Evolutionary conservation across 2,888 invertebrate genomes (phyloP).

Genomic region (Noctua janthina): DNA sequence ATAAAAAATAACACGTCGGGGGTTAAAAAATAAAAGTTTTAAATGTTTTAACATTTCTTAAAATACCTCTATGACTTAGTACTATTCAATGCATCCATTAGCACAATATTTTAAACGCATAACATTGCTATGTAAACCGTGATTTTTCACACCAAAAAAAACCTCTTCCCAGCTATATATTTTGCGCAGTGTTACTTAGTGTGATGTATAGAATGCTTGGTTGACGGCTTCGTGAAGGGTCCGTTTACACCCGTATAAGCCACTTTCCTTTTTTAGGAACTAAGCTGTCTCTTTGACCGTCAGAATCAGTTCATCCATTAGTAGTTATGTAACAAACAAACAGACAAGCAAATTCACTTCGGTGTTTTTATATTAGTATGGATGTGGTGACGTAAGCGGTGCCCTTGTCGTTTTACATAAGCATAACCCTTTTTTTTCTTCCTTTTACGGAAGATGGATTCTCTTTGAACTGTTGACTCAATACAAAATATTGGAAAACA

Average conservation of each 20-base stretch:
- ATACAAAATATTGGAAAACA: conserved; percentile 39
- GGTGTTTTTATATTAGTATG: not conserved
- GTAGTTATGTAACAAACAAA: not conserved
- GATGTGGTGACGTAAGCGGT: conserved; percentile 9
- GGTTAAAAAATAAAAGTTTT: not conserved
- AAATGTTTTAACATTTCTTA: not conserved
- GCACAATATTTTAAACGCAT: not conserved
- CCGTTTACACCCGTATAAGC: not conserved
- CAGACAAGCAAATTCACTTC: not conserved
- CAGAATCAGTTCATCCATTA: not conserved
- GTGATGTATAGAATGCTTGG: not conserved
- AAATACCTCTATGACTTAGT: not conserved
- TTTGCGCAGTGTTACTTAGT: not conserved
- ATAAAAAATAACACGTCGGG: too few relatives aligned
- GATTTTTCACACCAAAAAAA: not conserved
- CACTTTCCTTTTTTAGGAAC: not conserved
- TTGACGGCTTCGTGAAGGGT: not conserved
- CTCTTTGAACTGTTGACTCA: conserved; percentile 14
- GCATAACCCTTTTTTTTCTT: conserved; percentile 32
- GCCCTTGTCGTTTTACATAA: conserved; percentile 34
- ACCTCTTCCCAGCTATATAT: not conserved
- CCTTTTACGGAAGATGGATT: conserved; percentile 24
- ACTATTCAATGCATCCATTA: not conserved
- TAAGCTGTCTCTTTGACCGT: not conserved
- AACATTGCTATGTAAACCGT: not conserved